phyloP scores from a whole-genome alignment of 2,797 vertebrate genomes.

The Rhodeus uyekii region DNA sequence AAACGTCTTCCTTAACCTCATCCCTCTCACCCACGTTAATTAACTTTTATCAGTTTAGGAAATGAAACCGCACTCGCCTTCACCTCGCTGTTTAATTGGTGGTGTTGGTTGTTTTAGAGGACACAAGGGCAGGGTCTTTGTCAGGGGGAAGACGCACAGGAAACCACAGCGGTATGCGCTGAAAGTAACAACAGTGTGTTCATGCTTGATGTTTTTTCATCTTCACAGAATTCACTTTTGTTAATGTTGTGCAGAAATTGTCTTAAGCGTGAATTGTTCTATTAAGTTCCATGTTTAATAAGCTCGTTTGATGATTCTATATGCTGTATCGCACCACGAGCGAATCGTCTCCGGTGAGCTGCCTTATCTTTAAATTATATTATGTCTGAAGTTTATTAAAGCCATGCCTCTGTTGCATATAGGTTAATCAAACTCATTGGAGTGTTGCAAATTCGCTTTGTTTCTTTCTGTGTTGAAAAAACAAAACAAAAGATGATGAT shows the following conservation, averaged over 20 bases:
- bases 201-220: conserved; percentile 17
- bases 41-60: conserved; percentile 62
- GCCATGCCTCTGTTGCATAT: conserved; percentile 50
- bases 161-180: conserved; percentile 27
- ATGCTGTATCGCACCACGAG: conserved; percentile 40
- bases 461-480: conserved; percentile 35
- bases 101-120: conserved; percentile 37
- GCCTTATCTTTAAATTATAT: conserved; percentile 59
- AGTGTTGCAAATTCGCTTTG: conserved; percentile 44
- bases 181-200: conserved; percentile 22
- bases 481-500: conserved; percentile 10
- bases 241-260: conserved; percentile 41
- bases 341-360: conserved; percentile 46
- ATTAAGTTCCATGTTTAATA: conserved; percentile 37
- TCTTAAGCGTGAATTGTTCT: background rate
- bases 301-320: conserved; percentile 54
- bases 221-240: conserved; percentile 18
- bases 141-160: conserved; percentile 28
- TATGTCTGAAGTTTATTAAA: conserved; percentile 56
- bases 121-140: conserved; percentile 33
- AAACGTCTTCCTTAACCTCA: conserved; percentile 53
- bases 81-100: conserved; percentile 40
- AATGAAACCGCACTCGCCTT: conserved; percentile 53
- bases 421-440: conserved; percentile 58
- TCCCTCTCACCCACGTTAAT: conserved; percentile 56